phyloP scores from a whole-genome alignment of 2,113 vertebrate genomes.

The Dicerorhinus sumatrensis region DNA sequence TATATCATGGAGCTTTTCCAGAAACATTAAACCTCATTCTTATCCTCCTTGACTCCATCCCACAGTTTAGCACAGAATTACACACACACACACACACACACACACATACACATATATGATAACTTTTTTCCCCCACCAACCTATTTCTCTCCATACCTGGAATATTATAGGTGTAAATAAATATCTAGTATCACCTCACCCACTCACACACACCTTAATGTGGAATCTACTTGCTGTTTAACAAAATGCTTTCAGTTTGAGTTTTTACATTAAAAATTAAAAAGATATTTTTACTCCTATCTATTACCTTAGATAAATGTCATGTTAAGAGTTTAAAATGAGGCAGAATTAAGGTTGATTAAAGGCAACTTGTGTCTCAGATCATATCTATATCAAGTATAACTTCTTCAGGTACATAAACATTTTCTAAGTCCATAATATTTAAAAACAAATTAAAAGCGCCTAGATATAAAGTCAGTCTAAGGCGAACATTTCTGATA shows the following conservation, averaged over 20 bases:
- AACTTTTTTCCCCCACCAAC: background rate
- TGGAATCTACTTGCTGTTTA: background rate
- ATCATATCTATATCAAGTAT: constrained; percentile 36
- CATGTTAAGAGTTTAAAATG: background rate
- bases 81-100: background rate
- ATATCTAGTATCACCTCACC: background rate
- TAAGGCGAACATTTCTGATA: constrained; percentile 35
- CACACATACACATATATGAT: background rate
- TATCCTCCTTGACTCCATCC: background rate
- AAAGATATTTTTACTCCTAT: background rate
- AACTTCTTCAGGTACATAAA: background rate
- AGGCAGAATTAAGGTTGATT: background rate
- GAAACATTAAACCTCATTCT: background rate
- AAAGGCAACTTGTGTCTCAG: background rate
- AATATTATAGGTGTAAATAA: background rate
- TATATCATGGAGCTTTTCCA: background rate
- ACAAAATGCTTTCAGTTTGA: constrained; percentile 13
- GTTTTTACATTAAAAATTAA: constrained; percentile 25
- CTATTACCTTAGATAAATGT: constrained; percentile 33
- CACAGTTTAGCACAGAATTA: background rate
- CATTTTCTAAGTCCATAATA: background rate
- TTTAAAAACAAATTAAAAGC: background rate
- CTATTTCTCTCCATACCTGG: background rate
- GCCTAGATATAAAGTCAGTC: background rate
- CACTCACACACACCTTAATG: background rate